Evolutionary conservation across 2,797 vertebrate genomes (phyloP).

Genomic region (Botia almorhae): DNA sequence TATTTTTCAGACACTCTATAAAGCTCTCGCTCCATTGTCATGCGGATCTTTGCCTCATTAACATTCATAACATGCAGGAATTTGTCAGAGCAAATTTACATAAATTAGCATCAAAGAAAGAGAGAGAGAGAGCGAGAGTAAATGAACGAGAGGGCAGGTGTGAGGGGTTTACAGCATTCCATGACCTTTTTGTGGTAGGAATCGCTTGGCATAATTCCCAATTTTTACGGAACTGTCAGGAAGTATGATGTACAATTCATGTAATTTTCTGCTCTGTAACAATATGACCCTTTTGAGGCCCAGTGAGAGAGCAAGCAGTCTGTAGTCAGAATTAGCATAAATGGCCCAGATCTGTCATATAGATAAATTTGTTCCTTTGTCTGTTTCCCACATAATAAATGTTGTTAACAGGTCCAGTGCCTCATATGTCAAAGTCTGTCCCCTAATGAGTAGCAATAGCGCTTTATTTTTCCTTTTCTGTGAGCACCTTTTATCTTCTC

Average conservation of each 20-base stretch:
- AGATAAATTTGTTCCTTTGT: constrained; percentile 91
- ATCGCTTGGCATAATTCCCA: constrained; percentile 63
- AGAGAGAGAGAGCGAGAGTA: constrained; percentile 35
- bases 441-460: constrained; percentile 86
- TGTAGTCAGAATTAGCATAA: constrained; percentile 80
- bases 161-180: constrained; percentile 52
- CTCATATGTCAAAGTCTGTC: constrained; percentile 85
- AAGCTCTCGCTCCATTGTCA: constrained; percentile 62
- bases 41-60: constrained; percentile 67
- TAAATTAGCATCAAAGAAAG: too few relatives aligned
- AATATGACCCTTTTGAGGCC: constrained; percentile 73
- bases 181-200: constrained; percentile 64
- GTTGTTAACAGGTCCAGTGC: constrained; percentile 85
- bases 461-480: constrained; percentile 76
- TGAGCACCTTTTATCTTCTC: constrained; percentile 42
- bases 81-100: constrained; percentile 68
- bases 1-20: constrained; percentile 41
- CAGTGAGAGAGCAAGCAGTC: constrained; percentile 8
- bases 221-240: constrained; percentile 68
- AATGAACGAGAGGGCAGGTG: constrained; percentile 42
- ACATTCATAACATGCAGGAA: constrained; percentile 77
- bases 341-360: constrained; percentile 86
- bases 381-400: constrained; percentile 85
- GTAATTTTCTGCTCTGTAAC: constrained; percentile 85
- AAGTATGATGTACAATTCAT: constrained; percentile 82